Evolutionary conservation across 2,888 invertebrate species (phyloP), one percentile per base, ranked within the genome.

Genomic region (Spodoptera picta): DNA sequence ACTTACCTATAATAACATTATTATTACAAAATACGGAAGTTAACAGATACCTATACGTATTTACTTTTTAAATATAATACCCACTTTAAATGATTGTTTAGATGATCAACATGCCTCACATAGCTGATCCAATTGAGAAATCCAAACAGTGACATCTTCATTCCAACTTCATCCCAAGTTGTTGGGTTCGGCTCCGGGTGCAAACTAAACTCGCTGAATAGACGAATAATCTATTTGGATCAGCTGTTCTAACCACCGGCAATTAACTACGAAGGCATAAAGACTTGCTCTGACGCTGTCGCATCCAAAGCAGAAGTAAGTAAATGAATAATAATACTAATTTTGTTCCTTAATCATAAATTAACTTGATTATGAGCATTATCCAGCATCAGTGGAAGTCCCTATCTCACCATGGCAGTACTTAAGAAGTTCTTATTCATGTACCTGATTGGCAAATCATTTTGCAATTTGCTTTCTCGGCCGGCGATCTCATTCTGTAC

Each of bases 401-500:
- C 7, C 9, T 23, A 3, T 45, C 45, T 11, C 19, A 19, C 4
- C 46, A 9, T 11, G 23, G 23, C 24, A 11, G 23, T 6, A 12
- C 11, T 24, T 9, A 49, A n/a, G 27, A 31, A 3, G 23, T 23
- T n/a, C 48, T 12, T 3, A 45, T 23, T 9, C 19, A 42, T 41
- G 55, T 87, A 92, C 93, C 88, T 89, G 73, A 80, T 73, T 75
- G 86, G 85, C n/a, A 79, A 73, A n/a, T 76, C 79, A 72, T 82
- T 89, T 76, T 87, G 88, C 43, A 81, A 69, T 80, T 88, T 90
- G 27, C 78, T 66, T 60, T 84, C 81, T 56, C 84, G 81, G 36
- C 73, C 74, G 36, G 78, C 66, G 11, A 86, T 86, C 24, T 89
- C 86, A 79, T 89, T 90, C 75, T 92, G 87, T 12, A 92, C 92